phyloP scores from a whole-genome alignment of 2,888 invertebrate species.

The Lordiphosa andalusiaca region DNA sequence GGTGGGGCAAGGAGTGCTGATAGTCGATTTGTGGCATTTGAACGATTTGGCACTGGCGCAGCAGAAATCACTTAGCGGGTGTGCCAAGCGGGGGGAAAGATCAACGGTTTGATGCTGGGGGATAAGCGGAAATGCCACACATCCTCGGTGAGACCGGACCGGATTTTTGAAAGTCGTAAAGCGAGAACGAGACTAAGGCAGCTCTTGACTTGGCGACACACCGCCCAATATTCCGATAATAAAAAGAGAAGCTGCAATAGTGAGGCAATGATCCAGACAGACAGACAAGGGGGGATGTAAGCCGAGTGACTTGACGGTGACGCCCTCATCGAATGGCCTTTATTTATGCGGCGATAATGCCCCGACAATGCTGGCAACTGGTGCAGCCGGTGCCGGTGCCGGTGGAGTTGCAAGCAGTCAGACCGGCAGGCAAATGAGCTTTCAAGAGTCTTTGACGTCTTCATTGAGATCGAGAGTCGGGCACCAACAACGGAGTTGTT shows the following conservation, averaged over 20 bases:
- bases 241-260: slow-evolving; percentile 21
- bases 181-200: background rate
- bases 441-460: slow-evolving; percentile 44
- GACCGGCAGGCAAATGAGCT: background rate
- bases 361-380: slow-evolving; percentile 42
- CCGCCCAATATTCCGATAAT: slow-evolving; percentile 13
- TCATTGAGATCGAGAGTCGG: slow-evolving; percentile 39
- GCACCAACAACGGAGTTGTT: background rate
- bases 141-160: slow-evolving; percentile 3
- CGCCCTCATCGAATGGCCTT: slow-evolving; percentile 33
- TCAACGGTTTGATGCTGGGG: slow-evolving; percentile 33
- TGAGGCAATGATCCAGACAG: background rate
- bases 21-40: slow-evolving; percentile 11
- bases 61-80: slow-evolving; percentile 58
- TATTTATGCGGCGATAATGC: slow-evolving; percentile 67
- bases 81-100: slow-evolving; percentile 32
- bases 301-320: slow-evolving; percentile 3
- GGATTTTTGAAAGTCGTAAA: slow-evolving; percentile 7
- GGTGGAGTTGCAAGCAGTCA: slow-evolving; percentile 11
- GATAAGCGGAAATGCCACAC: too few relatives aligned
- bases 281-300: slow-evolving; percentile 1
- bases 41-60: slow-evolving; percentile 14
- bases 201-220: background rate
- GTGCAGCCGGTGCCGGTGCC: slow-evolving; percentile 19
- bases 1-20: slow-evolving; percentile 9